Conservation (phyloP, 2,113 vertebrate genomes). For the Malurus alboscapulatus region DNA sequence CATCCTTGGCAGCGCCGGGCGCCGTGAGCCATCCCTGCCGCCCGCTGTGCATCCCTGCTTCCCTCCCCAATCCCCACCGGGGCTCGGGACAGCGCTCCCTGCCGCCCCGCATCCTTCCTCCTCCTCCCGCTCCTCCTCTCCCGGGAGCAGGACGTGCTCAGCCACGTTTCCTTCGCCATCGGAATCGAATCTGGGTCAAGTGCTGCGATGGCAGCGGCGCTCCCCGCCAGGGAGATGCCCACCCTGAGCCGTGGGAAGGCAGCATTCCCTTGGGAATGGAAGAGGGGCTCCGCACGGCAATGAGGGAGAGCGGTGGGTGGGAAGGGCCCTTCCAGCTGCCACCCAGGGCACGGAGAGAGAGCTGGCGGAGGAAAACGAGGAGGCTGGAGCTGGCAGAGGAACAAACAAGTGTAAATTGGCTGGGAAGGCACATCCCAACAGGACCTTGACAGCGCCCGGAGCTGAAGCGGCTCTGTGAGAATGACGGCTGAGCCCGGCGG, state of each 20-base stretch:
- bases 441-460: not conserved
- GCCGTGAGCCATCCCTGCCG: not conserved
- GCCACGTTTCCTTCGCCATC: not conserved
- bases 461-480: not conserved
- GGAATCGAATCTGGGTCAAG: slow-evolving; percentile 29
- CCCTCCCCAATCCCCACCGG: not conserved
- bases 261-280: not conserved
- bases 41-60: not conserved
- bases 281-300: fast-evolving
- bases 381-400: slow-evolving; percentile 18
- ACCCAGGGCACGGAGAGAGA: not conserved
- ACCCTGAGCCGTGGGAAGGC: not conserved
- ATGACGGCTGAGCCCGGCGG: not conserved
- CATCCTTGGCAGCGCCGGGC: not conserved
- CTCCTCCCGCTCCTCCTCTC: not conserved
- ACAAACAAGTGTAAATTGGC: not conserved
- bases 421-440: not conserved
- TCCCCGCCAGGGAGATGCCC: not conserved
- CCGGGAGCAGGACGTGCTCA: not conserved
- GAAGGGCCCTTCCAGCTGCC: not conserved
- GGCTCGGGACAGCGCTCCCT: not conserved
- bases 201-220: not conserved
- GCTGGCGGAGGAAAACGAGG: not conserved
- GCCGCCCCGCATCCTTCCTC: not conserved
- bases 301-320: not conserved